Evolutionary conservation across 2,888 invertebrate species (phyloP), one percentile per base, ranked within the genome.

Genomic region (Mallateleia sp.): DNA sequence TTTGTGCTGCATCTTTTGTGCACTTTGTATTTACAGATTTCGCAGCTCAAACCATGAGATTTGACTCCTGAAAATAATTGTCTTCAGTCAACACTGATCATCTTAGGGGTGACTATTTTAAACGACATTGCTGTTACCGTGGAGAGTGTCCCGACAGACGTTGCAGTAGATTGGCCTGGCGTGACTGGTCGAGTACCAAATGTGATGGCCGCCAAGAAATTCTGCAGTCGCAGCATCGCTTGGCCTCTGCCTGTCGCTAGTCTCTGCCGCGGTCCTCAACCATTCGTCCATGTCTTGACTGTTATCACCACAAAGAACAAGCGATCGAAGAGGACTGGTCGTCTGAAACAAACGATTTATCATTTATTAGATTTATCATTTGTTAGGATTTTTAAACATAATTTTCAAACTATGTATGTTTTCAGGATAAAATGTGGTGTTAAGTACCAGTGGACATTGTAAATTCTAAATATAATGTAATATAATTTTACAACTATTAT

Each of bases 91-190:
- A n/a, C n/a, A n/a, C n/a, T n/a, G n/a, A n/a, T n/a, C n/a, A n/a
- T n/a, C n/a, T 50, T 60, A n/a, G 15, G 3, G 7, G 8, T 1
- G 25, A 6, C 28, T 42, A 28, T 71, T 20, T n/a, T 42, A 45
- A 6, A 50, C 25, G 42, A 77, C 58, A 58, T 69, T 64, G 69
- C 64, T 88, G 91, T 92, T 93, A 96, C 96, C 97, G 69, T 97
- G 96, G 56, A 99, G 96, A 20, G 98, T 98, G 94, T 99, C 99
- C 82, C 98, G 96, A 95, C 99, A 99, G 52, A 99, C 98, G 95
- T 99, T 99, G 96, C 99, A 99, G 95, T 99, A 99, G 0, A 99
- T 99, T 54, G 99, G 99, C 69, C 99, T 96, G 0, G 99, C 99
- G 95, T 99, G 99, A 1, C 98, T 98, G 20, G 99, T 98, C 9